Base-by-base conservation (phyloP, 1,140 invertebrate species). In the Eurosta solidaginis region DNA sequence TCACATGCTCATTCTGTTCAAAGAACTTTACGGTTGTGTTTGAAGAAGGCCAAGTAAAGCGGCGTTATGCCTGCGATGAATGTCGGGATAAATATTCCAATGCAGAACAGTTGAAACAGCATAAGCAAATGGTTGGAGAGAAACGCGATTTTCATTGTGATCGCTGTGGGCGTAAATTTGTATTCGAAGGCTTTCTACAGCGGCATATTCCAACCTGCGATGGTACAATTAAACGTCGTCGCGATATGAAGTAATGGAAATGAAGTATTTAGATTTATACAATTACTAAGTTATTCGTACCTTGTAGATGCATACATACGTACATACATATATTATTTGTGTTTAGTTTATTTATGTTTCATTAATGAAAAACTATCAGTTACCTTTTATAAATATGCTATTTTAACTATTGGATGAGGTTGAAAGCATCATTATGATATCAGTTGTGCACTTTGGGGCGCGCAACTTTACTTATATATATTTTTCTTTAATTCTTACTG, bases 61-160 rank as follows among this genome's bases (percentile, higher is more conserved):
- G 85, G 0, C 85, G 85, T 40, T 87, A 87, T 63, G 85, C 85
- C 29, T 87, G 85, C 78, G 85, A 87, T 33, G 33, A 81, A 1
- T 87, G 85, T 33, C 84, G 85, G n/a, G 85, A 87, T 29, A 87
- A 87, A 76, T 87, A 84, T 73, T 87, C 85, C 4, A 87, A 87
- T 68, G 85, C 81, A 9, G 85, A 87, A 80, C 82, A 82, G 3
- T 42, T 87, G 74, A 85, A 83, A 9, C 81, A 85, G 78, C 85
- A 87, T 76, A 87, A 87, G 36, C 81, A 85, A 78, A 80, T 81
- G 74, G 79, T 87, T n/a, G 85, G 85, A 22, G 83, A 87, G 79
- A 87, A 87, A 63, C 85, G 85, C 1, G 85, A 87, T 33, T 87
- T 87, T 20, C 83, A 80, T 77, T 87, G 85, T 74, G 83, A 83